Conservation (phyloP, 1,140 invertebrate species). For the Meloidogyne chitwoodi region DNA sequence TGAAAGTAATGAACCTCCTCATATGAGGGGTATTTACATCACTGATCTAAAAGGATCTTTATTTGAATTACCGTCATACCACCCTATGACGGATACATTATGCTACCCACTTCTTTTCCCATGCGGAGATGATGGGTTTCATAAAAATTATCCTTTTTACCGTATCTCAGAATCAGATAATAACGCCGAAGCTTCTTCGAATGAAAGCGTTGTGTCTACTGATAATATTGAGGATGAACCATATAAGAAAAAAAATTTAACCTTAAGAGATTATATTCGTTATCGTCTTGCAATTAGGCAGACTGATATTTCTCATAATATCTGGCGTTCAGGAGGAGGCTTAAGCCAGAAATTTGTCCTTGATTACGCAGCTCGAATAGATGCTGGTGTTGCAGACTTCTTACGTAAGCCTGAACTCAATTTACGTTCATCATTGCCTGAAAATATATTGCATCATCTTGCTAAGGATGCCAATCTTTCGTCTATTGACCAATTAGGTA, state of each 20-base stretch:
- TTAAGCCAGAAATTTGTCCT: neutral
- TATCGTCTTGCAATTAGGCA: neutral
- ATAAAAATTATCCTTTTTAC: neutral
- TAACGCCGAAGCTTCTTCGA: neutral
- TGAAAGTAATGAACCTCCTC: neutral
- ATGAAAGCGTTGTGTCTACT: neutral
- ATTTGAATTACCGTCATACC: neutral
- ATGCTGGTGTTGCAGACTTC: neutral
- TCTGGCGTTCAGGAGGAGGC: neutral
- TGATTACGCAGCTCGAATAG: neutral
- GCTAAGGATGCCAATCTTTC: neutral
- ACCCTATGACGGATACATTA: neutral
- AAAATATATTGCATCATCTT: neutral
- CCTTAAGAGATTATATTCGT: neutral
- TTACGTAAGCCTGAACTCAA: neutral
- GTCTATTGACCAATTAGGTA: neutral
- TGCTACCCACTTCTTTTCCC: constrained; percentile 2
- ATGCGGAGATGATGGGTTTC: neutral
- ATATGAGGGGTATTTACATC: neutral
- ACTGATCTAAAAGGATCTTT: neutral
- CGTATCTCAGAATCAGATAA: neutral
- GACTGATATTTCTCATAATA: neutral
- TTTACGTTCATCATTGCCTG: neutral
- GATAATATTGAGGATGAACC: neutral
- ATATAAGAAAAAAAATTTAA: neutral